Evolutionary conservation across 1,140 invertebrate genomes (phyloP).

Genomic region (Parasteatoda tepidariorum): DNA sequence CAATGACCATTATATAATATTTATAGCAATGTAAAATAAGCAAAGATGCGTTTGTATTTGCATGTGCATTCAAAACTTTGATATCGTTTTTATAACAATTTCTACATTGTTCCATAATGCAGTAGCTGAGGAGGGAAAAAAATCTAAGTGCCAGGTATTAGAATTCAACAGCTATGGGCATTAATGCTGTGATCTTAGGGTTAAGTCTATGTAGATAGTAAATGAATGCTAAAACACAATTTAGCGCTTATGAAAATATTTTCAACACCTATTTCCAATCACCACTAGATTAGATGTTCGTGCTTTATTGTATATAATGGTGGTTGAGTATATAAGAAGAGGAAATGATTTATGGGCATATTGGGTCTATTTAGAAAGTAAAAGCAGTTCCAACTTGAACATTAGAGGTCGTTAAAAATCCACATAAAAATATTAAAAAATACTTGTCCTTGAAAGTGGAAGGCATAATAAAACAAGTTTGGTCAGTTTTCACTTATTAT

Average conservation of each 20-base stretch:
- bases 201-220: slow-evolving; percentile 58
- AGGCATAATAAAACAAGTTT: slow-evolving; percentile 61
- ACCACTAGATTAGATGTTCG: slow-evolving; percentile 34
- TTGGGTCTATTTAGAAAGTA: slow-evolving; percentile 28
- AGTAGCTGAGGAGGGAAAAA: not conserved
- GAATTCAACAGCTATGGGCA: not conserved
- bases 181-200: slow-evolving; percentile 29
- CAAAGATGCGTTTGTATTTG: too few species aligned
- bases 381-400: slow-evolving; percentile 36
- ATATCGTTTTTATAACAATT: too few species aligned
- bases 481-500: slow-evolving; percentile 60
- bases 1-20: too few species aligned
- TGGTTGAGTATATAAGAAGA: slow-evolving; percentile 38
- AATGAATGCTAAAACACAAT: slow-evolving; percentile 24
- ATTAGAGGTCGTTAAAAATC: slow-evolving; percentile 55
- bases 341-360: slow-evolving; percentile 50
- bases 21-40: too few species aligned
- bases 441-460: slow-evolving; percentile 51
- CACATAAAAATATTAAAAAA: slow-evolving; percentile 39
- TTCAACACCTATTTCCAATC: slow-evolving; percentile 52
- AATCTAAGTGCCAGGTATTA: too few species aligned
- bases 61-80: too few species aligned
- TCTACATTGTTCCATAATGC: too few species aligned
- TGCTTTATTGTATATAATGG: slow-evolving; percentile 42
- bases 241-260: slow-evolving; percentile 56